Conservation (phyloP, 2,797 vertebrate species). For the Sebastes reedi region DNA sequence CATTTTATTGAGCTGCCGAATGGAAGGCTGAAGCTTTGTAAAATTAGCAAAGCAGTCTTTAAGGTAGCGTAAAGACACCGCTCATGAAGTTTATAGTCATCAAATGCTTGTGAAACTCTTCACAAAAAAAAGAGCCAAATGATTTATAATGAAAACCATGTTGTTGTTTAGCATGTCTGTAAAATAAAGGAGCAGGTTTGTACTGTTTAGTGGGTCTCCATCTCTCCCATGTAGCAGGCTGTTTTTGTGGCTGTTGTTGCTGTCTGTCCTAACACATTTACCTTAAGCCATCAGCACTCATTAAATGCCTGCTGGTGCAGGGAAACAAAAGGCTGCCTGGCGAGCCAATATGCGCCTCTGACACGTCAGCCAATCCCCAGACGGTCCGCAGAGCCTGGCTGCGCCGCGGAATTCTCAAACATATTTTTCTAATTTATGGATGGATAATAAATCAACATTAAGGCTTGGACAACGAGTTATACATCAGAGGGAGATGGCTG, state of each 20-base stretch:
- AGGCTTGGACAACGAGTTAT: constrained; percentile 99
- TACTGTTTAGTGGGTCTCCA: constrained; percentile 40
- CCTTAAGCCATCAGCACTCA: constrained; percentile 99
- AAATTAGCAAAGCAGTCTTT: constrained; percentile 32
- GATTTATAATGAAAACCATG: constrained; percentile 24
- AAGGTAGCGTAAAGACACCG: constrained; percentile 27
- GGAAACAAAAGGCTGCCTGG: constrained; percentile 96
- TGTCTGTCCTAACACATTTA: constrained; percentile 99
- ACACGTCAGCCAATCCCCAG: constrained; percentile 99
- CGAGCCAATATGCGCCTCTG: constrained; percentile 99
- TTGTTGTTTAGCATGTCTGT: constrained; percentile 35
- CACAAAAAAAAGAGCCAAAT: constrained; percentile 4
- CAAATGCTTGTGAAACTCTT: constrained; percentile 35
- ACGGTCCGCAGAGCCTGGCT: constrained; percentile 94
- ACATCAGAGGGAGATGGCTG: constrained; percentile 98
- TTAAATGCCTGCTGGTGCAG: constrained; percentile 99
- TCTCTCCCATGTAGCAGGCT: constrained; percentile 73
- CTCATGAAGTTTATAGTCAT: constrained; percentile 33
- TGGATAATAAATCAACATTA: constrained; percentile 99
- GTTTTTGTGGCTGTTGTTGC: constrained; percentile 85
- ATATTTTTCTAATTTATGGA: constrained; percentile 99
- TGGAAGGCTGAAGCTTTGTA: constrained; percentile 40
- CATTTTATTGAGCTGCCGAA: constrained; percentile 56
- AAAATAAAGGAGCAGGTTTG: constrained; percentile 42
- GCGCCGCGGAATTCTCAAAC: constrained; percentile 98